Evolutionary conservation across 2,888 invertebrate species (phyloP), one percentile per base, ranked within the genome.

Genomic region (Arge pagana): DNA sequence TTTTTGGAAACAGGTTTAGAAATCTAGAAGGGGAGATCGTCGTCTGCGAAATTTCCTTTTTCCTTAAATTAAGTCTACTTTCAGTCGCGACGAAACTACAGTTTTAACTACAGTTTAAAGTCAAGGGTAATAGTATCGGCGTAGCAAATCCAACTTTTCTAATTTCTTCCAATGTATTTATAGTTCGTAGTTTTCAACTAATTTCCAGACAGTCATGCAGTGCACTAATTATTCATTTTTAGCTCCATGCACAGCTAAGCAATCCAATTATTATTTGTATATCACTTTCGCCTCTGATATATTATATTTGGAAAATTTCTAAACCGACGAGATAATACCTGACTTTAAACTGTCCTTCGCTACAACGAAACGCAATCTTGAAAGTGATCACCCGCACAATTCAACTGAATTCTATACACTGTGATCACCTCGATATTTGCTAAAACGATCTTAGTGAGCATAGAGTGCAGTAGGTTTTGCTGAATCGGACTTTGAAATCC

Each of bases 61-160:
- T n/a, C n/a, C n/a, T n/a, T n/a, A n/a, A n/a, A n/a, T n/a, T n/a
- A n/a, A n/a, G n/a, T n/a, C n/a, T n/a, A n/a, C n/a, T n/a, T n/a
- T n/a, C n/a, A n/a, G n/a, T n/a, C n/a, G n/a, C n/a, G n/a, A n/a
- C n/a, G n/a, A n/a, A n/a, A n/a, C n/a, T n/a, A n/a, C n/a, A n/a
- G n/a, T n/a, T n/a, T n/a, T n/a, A n/a, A n/a, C n/a, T n/a, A n/a
- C 56, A 66, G 56, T 57, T 65, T 61, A 64, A 66, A 66, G 61
- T 66, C 66, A 57, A 58, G 52, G 52, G 35, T 52, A 35, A 23
- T 48, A 28, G 19, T 39, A 33, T 26, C 2, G 1, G 11, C 13
- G 21, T 24, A 35, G 7, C n/a, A 8, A 7, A n/a, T 42, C 7
- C 8, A 42, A 42, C 16, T 26, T 13, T 24, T 26, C 11, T 26